phyloP scores from a whole-genome alignment of 2,113 vertebrate genomes.

The Scomber scombrus region DNA sequence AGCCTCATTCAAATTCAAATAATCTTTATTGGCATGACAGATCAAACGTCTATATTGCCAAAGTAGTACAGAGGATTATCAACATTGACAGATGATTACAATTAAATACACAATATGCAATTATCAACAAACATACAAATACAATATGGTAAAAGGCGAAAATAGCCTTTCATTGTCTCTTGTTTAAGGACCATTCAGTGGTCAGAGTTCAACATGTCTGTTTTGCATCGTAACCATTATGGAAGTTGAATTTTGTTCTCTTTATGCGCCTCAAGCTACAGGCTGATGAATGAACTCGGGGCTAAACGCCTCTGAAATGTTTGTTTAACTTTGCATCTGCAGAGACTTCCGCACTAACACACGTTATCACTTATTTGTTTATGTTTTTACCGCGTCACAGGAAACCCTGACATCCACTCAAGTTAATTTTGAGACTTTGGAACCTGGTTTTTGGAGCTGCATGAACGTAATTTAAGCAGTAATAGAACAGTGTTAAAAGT shows the following conservation, averaged over 20 bases:
- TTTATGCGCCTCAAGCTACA: neutral
- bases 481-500: conserved; percentile 31
- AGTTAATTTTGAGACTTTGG: neutral
- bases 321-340: conserved; percentile 33
- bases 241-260: neutral
- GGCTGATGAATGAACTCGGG: conserved; percentile 4
- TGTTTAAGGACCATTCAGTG: neutral
- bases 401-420: conserved; percentile 4
- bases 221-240: neutral
- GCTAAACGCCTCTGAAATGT: conserved; percentile 34
- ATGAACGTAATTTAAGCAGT: neutral
- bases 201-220: neutral
- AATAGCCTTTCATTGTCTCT: no score
- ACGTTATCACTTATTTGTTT: neutral
- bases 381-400: neutral
- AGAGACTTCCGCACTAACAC: neutral
- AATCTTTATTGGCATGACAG: no score
- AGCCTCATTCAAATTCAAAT: no score
- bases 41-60: no score
- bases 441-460: conserved; percentile 1
- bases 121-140: no score
- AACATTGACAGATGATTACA: no score
- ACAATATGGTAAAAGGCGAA: no score
- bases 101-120: no score
- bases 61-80: no score